phyloP scores from a whole-genome alignment of 1,140 invertebrate species.

The Subanguina moxae region DNA sequence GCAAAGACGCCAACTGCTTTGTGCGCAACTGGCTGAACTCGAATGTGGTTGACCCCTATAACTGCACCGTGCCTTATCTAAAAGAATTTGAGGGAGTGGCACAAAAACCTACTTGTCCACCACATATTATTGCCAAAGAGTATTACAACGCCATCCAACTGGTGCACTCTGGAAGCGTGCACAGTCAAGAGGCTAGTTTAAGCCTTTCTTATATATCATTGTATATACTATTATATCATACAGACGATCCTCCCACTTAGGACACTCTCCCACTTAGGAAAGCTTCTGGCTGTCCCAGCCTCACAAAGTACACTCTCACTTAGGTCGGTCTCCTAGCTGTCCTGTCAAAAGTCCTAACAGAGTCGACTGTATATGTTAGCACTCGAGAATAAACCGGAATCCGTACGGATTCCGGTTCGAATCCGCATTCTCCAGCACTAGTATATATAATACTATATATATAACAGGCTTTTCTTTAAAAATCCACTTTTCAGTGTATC shows the following conservation, averaged over 20 bases:
- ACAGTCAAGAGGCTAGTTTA: constrained; percentile 38
- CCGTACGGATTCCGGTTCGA: too few species aligned
- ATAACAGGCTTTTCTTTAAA: neutral
- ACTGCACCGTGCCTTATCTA: constrained; percentile 54
- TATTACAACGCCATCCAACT: constrained; percentile 53
- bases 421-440: too few species aligned
- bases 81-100: constrained; percentile 24
- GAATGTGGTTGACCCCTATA: constrained; percentile 50
- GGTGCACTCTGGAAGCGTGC: constrained; percentile 49
- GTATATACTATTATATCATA: too few species aligned
- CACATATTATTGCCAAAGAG: constrained; percentile 37
- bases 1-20: constrained; percentile 51
- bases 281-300: too few species aligned
- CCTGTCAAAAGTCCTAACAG: too few species aligned
- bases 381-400: constrained; percentile 8
- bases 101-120: constrained; percentile 30
- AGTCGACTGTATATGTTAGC: neutral
- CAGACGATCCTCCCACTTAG: too few species aligned
- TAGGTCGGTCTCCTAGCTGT: too few species aligned
- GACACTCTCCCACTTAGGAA: too few species aligned
- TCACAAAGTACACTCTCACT: too few species aligned
- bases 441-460: too few species aligned
- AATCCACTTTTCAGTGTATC: constrained; percentile 41
- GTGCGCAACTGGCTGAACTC: constrained; percentile 53
- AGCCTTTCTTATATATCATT: constrained; percentile 13